Percentiles rank a stretch among this genome's conserved stretches.
Evolutionary conservation across 2,113 vertebrate species (phyloP).

Genomic region (Chascanopsetta lugubris): DNA sequence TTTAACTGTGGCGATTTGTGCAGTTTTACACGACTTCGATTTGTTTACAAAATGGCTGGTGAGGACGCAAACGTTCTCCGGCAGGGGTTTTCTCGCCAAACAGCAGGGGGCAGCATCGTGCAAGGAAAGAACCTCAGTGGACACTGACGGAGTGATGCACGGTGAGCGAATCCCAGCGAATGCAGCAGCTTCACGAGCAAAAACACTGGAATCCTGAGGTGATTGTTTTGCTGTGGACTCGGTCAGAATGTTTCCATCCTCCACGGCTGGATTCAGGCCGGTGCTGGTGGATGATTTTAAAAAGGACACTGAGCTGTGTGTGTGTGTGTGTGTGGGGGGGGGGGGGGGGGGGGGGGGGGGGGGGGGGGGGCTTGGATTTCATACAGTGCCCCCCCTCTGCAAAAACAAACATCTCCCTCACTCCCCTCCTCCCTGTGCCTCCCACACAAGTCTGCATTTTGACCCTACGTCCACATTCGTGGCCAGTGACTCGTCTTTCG

Average conservation of each 20-base stretch:
- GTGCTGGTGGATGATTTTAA: slow-evolving; percentile 18
- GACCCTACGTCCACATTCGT: slow-evolving; percentile 19
- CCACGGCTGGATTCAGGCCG: neutral
- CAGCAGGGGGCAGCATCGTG: slow-evolving; percentile 69
- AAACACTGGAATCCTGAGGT: too few relatives aligned
- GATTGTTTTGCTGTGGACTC: too few relatives aligned
- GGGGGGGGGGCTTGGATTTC: too few relatives aligned
- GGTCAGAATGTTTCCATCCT: neutral
- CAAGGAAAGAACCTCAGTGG: slow-evolving; percentile 20
- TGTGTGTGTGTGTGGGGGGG: slow-evolving; percentile 16
- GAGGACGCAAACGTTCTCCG: neutral
- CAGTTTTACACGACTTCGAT: slow-evolving; percentile 19
- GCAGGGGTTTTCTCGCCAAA: neutral
- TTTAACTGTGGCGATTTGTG: neutral
- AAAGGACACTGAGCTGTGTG: slow-evolving; percentile 32
- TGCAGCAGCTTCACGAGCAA: too few relatives aligned
- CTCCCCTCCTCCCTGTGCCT: slow-evolving; percentile 15
- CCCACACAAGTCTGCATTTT: neutral
- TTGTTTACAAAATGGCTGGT: slow-evolving; percentile 43
- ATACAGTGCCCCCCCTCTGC: slow-evolving; percentile 33
- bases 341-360: too few relatives aligned
- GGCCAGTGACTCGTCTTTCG: slow-evolving; percentile 15
- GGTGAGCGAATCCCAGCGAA: neutral
- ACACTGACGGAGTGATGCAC: neutral
- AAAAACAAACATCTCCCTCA: slow-evolving; percentile 31